Conservation (phyloP, 2,113 vertebrate species). For the Bujurquina vittata region DNA sequence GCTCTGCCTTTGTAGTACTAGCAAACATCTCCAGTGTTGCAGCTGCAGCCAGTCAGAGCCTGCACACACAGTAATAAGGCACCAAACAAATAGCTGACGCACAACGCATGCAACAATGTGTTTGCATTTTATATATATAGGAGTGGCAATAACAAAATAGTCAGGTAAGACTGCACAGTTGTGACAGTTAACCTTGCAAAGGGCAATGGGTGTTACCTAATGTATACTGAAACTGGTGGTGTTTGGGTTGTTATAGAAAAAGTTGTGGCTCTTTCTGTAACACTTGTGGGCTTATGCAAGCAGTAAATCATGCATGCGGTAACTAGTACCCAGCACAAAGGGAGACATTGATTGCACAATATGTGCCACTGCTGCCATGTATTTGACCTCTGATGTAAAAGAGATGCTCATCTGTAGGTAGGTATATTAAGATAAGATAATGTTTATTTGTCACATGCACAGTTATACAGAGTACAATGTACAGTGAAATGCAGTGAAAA, state of each 20-base stretch:
- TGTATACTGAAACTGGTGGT: not conserved
- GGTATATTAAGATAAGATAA: too few relatives aligned
- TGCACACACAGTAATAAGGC: not conserved
- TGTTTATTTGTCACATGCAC: too few relatives aligned
- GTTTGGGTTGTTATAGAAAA: not conserved
- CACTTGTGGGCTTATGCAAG: not conserved
- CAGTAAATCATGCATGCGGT: not conserved
- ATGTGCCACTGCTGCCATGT: conserved; percentile 17
- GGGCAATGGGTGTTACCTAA: not conserved
- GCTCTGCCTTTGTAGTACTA: conserved; percentile 40
- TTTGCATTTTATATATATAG: not conserved
- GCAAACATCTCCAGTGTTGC: conserved; percentile 38
- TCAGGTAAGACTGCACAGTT: not conserved
- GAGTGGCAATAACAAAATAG: not conserved
- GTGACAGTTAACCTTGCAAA: not conserved
- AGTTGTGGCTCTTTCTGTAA: not conserved
- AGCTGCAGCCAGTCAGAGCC: conserved; percentile 9
- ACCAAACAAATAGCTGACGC: not conserved
- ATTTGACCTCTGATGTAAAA: conserved; percentile 1
- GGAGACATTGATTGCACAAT: conserved; percentile 1
- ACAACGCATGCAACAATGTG: not conserved
- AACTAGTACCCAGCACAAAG: not conserved
- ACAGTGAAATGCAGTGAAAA: too few relatives aligned
- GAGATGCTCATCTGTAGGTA: not conserved
- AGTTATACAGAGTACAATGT: too few relatives aligned